Conservation (phyloP, 2,888 invertebrate genomes). For the Hyposoter dolosus region DNA sequence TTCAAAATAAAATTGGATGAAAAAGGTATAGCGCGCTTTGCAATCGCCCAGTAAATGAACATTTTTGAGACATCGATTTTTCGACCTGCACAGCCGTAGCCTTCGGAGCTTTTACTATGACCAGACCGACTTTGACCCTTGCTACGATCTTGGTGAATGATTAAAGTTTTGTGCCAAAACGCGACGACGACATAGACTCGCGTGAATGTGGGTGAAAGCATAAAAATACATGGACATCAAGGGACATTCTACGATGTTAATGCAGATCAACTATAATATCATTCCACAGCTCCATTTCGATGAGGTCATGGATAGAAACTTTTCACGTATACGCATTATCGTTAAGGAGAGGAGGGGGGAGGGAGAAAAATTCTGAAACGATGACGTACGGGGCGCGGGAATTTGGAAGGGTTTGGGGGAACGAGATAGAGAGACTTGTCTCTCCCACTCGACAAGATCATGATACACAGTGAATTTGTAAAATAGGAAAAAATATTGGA, state of each 20-base stretch:
- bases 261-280: neutral
- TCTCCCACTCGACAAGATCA: conserved; percentile 18
- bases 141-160: neutral
- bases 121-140: neutral
- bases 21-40: too few relatives aligned
- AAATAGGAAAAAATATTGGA: conserved; percentile 35
- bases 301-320: conserved; percentile 50
- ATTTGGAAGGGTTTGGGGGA: conserved; percentile 4
- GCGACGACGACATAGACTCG: neutral
- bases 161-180: neutral
- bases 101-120: neutral
- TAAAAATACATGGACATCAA: neutral
- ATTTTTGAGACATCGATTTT: neutral
- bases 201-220: neutral
- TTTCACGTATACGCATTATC: conserved; percentile 12
- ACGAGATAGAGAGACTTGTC: neutral
- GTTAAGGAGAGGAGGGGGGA: neutral
- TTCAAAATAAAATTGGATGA: too few relatives aligned
- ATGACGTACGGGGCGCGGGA: conserved; percentile 50
- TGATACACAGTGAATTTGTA: conserved; percentile 47
- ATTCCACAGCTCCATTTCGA: neutral
- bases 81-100: neutral
- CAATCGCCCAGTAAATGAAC: neutral
- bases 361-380: conserved; percentile 20
- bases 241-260: neutral